A percentile compares a stretch with the other conserved stretches of the same genome.
Conservation (phyloP, 2,888 invertebrate genomes). For the Ptilodon capucinus region DNA sequence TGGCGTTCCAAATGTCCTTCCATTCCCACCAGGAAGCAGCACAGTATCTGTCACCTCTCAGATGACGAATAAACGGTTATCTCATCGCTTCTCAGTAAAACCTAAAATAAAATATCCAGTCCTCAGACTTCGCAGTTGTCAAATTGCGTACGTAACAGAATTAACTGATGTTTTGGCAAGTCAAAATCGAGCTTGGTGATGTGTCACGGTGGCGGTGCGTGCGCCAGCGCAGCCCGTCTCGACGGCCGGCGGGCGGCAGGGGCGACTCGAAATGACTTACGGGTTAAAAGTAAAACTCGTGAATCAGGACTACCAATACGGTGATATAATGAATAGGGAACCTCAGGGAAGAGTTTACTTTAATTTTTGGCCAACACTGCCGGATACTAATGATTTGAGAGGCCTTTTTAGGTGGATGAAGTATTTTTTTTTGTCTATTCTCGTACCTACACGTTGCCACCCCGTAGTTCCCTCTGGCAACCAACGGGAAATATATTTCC, state of each 20-base stretch:
- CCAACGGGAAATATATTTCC: not conserved
- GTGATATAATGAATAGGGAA: not conserved
- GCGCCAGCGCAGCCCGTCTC: constrained; percentile 6
- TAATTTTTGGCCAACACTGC: not conserved
- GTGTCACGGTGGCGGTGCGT: constrained; percentile 19
- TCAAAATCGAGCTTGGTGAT: constrained; percentile 45
- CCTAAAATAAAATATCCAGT: not conserved
- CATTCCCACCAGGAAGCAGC: not conserved
- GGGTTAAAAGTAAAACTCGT: not conserved
- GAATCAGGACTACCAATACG: not conserved
- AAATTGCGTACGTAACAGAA: constrained; percentile 32
- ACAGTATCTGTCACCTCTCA: not conserved
- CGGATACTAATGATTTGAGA: too few relatives aligned
- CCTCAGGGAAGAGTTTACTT: not conserved
- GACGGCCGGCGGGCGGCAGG: not conserved
- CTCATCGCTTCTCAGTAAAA: not conserved
- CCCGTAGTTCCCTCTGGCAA: not conserved
- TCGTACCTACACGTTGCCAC: too few relatives aligned
- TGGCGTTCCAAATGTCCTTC: not conserved
- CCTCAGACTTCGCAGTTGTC: constrained; percentile 13
- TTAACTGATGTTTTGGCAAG: constrained; percentile 51
- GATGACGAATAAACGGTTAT: not conserved
- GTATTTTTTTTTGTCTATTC: too few relatives aligned
- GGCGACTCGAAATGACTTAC: not conserved
- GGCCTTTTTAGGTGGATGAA: too few relatives aligned